Base-by-base conservation (phyloP, 2,113 vertebrate genomes). In the Eulemur macaco region DNA sequence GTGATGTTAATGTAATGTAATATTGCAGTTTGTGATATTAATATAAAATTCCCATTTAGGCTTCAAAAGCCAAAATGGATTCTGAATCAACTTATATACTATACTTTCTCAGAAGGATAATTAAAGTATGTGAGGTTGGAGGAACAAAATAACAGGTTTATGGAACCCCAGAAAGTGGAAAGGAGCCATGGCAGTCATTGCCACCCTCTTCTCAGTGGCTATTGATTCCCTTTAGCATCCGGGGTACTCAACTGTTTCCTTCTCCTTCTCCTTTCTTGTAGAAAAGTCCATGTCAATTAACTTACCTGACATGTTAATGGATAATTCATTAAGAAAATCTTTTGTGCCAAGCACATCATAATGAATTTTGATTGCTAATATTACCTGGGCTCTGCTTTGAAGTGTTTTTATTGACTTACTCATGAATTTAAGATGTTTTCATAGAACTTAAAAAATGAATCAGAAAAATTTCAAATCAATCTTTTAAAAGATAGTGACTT, bases 241-340 rank as follows among this genome's bases (percentile, higher is more conserved):
- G 45, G 45, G 37, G 17, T 50, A 71, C 11, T 84, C 50, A 47
- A 93, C 56, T 47, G 18, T 91, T 95, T 73, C 56, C 60, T 64
- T 80, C 23, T 60, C 31, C 8, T 81, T 94, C 34, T 8, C 83
- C 34, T 93, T 85, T 90, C 60, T 92, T 95, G 74, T 89, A 50
- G 54, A 73, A 95, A 97, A 96, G 66, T 74, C 85, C 34, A 21
- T 94, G 14, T 31, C 54, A 96, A 89, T 97, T 97, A 97, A 81
- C 95, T 95, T 96, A 45, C 50, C 86, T 96, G 89, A 85, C 37
- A n/a, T 96, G 58, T 94, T 92, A 93, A 80, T 96, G 90, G 96
- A 96, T 90, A 96, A 96, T 92, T 97, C 87, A 97, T 96, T 97
- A 96, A 86, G 81, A 86, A 97, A 82, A 89, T 68, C 69, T 85